Conservation (phyloP, 2,797 vertebrate genomes). For the Thunnus albacares region DNA sequence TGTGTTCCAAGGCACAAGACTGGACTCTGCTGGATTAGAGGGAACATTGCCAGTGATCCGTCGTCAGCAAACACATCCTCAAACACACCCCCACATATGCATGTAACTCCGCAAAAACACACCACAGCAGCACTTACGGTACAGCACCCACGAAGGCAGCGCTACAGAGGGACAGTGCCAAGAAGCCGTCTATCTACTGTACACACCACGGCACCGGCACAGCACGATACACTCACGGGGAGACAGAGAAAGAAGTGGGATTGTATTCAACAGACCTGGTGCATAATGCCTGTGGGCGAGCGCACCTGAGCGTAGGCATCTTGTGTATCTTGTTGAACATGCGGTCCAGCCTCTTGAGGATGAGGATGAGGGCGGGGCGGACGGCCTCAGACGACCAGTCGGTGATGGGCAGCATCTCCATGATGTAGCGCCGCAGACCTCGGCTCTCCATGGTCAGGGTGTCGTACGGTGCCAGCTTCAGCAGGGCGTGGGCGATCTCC, state of each 20-base stretch:
- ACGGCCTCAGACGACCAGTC: conserved; percentile 98
- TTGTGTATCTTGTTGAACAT: conserved; percentile 99
- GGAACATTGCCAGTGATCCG: conserved; percentile 35
- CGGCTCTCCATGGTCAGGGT: conserved; percentile 99
- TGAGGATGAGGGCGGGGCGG: conserved; percentile 98
- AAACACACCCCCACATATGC: conserved; percentile 1
- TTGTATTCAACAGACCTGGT: conserved; percentile 84
- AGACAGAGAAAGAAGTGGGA: conserved; percentile 65
- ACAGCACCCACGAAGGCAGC: conserved; percentile 74
- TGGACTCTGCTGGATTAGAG: conserved; percentile 38
- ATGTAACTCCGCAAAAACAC: conserved; percentile 35
- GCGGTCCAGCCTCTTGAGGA: conserved; percentile 98
- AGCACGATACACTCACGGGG: conserved; percentile 76
- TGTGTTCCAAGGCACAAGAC: conserved; percentile 34
- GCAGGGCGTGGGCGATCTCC: conserved; percentile 96
- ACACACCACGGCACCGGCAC: conserved; percentile 77
- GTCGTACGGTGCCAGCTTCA: conserved; percentile 98
- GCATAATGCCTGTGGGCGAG: conserved; percentile 86
- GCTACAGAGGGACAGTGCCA: conserved; percentile 73
- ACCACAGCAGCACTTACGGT: conserved; percentile 71
- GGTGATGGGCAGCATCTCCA: conserved; percentile 98
- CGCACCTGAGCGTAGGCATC: conserved; percentile 99
- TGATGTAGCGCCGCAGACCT: conserved; percentile 95
- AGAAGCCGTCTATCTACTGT: conserved; percentile 77
- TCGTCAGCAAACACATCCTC: conserved; percentile 24